Base-by-base conservation (phyloP, 2,888 invertebrate species). In the Cryptocephalus moraei region DNA sequence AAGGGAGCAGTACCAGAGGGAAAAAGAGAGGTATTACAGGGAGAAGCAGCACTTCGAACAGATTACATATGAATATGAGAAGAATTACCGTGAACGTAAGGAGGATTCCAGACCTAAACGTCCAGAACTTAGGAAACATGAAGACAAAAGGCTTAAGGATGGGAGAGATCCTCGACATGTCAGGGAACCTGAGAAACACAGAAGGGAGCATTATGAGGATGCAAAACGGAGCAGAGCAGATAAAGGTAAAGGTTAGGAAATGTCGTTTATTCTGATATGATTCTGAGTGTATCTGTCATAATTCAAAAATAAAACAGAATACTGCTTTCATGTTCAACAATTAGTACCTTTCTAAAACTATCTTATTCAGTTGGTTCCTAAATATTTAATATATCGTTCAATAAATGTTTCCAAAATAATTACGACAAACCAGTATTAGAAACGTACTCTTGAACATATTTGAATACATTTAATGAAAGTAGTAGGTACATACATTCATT, bases 171-270 rank as follows among this genome's bases (percentile, higher is more conserved):
- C 49, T 39, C 50, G 57, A 33, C 33, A 42, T 31, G 32, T 42
- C 31, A 55, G 53, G 48, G 60, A 61, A 8, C 22, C 51, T 12
- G 65, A 64, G 9, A 54, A 55, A 45, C 66, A 68, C 39, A 67
- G 64, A 49, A 62, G 66, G 47, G 59, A 67, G 8, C 55, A 64
- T 12, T 66, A 66, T 52, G 69, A 68, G 9, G 67, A 69, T 9
- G 72, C 73, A 47, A 73, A 73, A n/a, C 64, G 72, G 49, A 68
- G 64, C 41, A 75, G 77, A 14, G 78, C 77, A 0, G 81, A 79
- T 61, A 75, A 78, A 56, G 22, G 22, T 22, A 22, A 22, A 22
- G 22, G 22, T 22, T 22, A 22, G 22, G 22, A 22, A 22, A 6
- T 22, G 22, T 22, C 22, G 22, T 22, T 22, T 22, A 22, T 22